Conservation (phyloP, 2,888 invertebrate species). For the Hirtodrosophila duncani region DNA sequence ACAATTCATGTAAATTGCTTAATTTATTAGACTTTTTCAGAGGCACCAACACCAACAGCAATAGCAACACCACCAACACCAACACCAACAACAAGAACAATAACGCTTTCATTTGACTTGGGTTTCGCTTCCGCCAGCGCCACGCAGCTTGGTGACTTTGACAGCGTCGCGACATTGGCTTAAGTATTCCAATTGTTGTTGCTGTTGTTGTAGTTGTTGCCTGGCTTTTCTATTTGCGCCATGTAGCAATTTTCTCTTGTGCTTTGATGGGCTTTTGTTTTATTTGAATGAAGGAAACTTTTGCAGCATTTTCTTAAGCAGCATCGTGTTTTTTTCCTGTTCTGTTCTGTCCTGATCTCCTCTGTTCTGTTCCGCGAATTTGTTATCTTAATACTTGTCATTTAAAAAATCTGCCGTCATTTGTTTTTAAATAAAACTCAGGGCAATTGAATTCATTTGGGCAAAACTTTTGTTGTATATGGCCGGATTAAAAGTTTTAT, state of each 20-base stretch:
- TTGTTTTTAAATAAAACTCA: slow-evolving; percentile 65
- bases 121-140: slow-evolving; percentile 44
- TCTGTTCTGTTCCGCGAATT: slow-evolving; percentile 54
- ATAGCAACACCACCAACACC: too few relatives aligned
- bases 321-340: slow-evolving; percentile 16
- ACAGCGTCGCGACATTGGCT: slow-evolving; percentile 67
- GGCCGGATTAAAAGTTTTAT: slow-evolving; percentile 37
- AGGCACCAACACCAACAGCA: slow-evolving; percentile 5
- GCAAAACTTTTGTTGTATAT: slow-evolving; percentile 41
- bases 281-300: slow-evolving; percentile 57
- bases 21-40: slow-evolving; percentile 69
- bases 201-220: slow-evolving; percentile 19
- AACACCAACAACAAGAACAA: slow-evolving; percentile 3
- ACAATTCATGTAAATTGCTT: slow-evolving; percentile 74
- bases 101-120: too few relatives aligned
- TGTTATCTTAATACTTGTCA: slow-evolving; percentile 72
- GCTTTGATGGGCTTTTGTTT: slow-evolving; percentile 65
- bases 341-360: not conserved
- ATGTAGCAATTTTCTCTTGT: slow-evolving; percentile 51
- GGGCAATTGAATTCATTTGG: slow-evolving; percentile 59
- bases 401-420: slow-evolving; percentile 60
- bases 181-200: slow-evolving; percentile 57
- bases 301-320: slow-evolving; percentile 40
- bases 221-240: slow-evolving; percentile 49
- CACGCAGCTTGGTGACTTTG: slow-evolving; percentile 64